Evolutionary conservation across 2,113 vertebrate genomes (phyloP).

Genomic region (Dissostichus mawsoni): DNA sequence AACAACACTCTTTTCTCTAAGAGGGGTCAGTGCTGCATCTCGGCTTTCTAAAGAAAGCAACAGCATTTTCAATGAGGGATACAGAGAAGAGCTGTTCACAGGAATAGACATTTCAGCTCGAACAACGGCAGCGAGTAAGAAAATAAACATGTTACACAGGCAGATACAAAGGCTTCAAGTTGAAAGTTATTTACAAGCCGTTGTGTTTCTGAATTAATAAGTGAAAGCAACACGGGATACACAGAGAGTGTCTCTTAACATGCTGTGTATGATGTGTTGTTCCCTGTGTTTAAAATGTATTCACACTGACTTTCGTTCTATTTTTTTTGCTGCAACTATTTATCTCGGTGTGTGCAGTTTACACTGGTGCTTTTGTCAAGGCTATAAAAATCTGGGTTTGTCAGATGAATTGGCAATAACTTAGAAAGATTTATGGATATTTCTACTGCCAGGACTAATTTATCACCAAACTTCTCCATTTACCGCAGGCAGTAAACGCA

Average conservation of each 20-base stretch:
- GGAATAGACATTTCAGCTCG: conserved; percentile 54
- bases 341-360: background rate
- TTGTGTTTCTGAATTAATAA: conserved; percentile 39
- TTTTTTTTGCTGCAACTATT: no score
- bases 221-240: background rate
- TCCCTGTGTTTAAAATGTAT: background rate
- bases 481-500: conserved; percentile 13
- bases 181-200: conserved; percentile 44
- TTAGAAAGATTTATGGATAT: conserved; percentile 32
- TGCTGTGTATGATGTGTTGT: background rate
- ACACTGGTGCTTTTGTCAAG: background rate
- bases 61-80: conserved; percentile 67
- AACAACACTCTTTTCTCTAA: conserved; percentile 69
- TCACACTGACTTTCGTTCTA: background rate
- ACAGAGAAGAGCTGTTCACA: conserved; percentile 68
- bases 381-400: conserved; percentile 26
- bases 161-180: conserved; percentile 14
- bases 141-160: conserved; percentile 57
- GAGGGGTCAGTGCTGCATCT: conserved; percentile 70
- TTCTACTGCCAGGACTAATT: conserved; percentile 36
- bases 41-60: conserved; percentile 68
- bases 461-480: background rate
- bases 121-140: conserved; percentile 45
- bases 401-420: conserved; percentile 66
- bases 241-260: background rate